A percentile compares a stretch with the other conserved stretches of the same genome.
Conservation (phyloP, 2,113 vertebrate species). For the Indicator indicator region DNA sequence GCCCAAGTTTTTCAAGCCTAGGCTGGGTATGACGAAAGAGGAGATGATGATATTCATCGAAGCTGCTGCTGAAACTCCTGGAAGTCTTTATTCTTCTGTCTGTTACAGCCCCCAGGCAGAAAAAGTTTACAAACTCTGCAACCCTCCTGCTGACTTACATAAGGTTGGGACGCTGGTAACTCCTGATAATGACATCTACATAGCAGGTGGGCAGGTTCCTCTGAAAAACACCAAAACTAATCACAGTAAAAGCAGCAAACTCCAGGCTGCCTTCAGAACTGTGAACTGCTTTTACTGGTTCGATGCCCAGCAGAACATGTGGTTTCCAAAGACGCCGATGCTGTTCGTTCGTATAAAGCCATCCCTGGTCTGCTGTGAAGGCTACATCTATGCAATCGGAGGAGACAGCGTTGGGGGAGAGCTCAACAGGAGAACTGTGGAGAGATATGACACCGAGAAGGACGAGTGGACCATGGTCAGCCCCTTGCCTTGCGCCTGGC, state of each 20-base stretch:
- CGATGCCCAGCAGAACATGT: slow-evolving; percentile 96
- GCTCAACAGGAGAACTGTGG: slow-evolving; percentile 92
- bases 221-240: slow-evolving; percentile 89
- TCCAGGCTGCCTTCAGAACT: slow-evolving; percentile 89
- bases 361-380: slow-evolving; percentile 93
- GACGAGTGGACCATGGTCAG: slow-evolving; percentile 96
- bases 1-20: slow-evolving; percentile 99
- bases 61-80: slow-evolving; percentile 87
- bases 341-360: slow-evolving; percentile 91
- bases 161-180: slow-evolving; percentile 95
- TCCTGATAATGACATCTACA: slow-evolving; percentile 96
- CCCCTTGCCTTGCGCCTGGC: slow-evolving; percentile 93
- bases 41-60: slow-evolving; percentile 99
- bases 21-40: slow-evolving; percentile 98
- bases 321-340: slow-evolving; percentile 96
- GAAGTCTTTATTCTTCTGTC: slow-evolving; percentile 84
- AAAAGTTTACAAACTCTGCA: slow-evolving; percentile 96
- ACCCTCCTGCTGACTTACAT: slow-evolving; percentile 91
- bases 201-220: slow-evolving; percentile 93
- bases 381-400: slow-evolving; percentile 95
- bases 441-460: slow-evolving; percentile 92
- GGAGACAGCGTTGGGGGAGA: slow-evolving; percentile 91
- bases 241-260: slow-evolving; percentile 87
- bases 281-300: slow-evolving; percentile 98
- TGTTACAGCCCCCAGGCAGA: slow-evolving; percentile 98